Evolutionary conservation across 1,140 invertebrate species (phyloP), one percentile per base, ranked within the genome.

Genomic region (Drosophila lowei): DNA sequence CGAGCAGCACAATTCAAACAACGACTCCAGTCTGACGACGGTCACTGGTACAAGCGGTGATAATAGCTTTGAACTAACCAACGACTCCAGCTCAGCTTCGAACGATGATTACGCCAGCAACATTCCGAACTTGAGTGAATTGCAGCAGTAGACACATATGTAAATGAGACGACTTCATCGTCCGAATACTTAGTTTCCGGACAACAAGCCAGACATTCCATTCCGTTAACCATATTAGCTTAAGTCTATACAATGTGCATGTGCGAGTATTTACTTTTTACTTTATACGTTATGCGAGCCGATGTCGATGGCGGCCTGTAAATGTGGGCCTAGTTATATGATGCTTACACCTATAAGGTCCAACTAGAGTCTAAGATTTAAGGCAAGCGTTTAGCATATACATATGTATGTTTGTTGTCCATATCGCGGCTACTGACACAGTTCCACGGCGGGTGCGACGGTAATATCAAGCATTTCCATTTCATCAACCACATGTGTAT

Each of bases 1-100:
- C 2, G 89, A 90, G 11, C 79, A 76, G 28, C 79, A 77, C 1
- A 85, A 74, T 16, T 91, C 89, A 3, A 88, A 90, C 50, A 91
- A 91, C 61, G 90, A 91, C 55, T 91, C 90, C 23, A 91, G 90
- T 48, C 62, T 91, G 54, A 91, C 90, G 8, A 91, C 81, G 15
- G 90, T 91, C 8, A 91, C 90, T 5, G 81, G 78, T 1, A 91
- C 90, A n/a, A 91, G 90, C 64, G 90, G 86, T 23, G 90, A 91
- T 15, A 91, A 90, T 57, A 91, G 90, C 50, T 91, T 91, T 59
- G 90, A 91, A 15, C 25, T 90, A 11, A 91, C 79, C 25, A 90
- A 90, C 64, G 89, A 90, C 63, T 90, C 81, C 11, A 90, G 89
- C 58, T 90, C 79, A n/a, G 67, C 86, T 5, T 91, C 90, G 2